Base-by-base conservation (phyloP, 1,140 invertebrate species). In the Anagrus nilaparvatae region DNA sequence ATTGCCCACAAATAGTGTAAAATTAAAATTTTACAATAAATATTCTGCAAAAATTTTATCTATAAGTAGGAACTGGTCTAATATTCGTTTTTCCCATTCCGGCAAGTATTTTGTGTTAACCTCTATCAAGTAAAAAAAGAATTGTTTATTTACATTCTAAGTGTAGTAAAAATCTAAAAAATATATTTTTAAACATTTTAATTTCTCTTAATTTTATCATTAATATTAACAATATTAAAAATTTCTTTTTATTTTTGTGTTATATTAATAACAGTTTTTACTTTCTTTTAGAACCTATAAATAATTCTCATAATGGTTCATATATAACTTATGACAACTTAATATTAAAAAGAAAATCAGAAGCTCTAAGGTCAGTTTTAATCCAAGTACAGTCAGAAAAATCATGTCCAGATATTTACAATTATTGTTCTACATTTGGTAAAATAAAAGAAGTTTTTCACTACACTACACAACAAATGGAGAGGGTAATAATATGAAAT, bases 361-460 rank as follows among this genome's bases (percentile, higher is more conserved):
- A 83, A 63, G 79, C 81, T 6, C 59, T 61, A 29, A 58, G 71
- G 40, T 80, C 76, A 58, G 56, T 79, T 20, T 55, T 80, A 10
- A 66, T 79, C 16, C 72, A 79, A 69, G 75, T 80, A 13, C 74
- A 76, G 50, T 77, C 78, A 1, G 62, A 74, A 25, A 69, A 74
- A 25, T 79, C 75, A 5, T 73, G 71, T 48, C 53, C 54, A 33
- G 74, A 82, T 62, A 61, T 82, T 21, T 69, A 75, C 56, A 60
- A 65, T 2, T 80, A 81, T 59, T 83, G 80, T 58, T 66, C 61
- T 28, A 57, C 65, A 46, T 77, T 76, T 63, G 78, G 77, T 12
- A 54, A 50, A 5, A 65, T 84, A 25, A 63, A 72, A 29, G 67
- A 63, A 13, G 71, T 79, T 47, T 71, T 78, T 48, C 76, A 81